Percentiles rank a stretch among this genome's conserved stretches.
Conservation (phyloP, 2,113 vertebrate genomes). For the Ramphastos sulfuratus region DNA sequence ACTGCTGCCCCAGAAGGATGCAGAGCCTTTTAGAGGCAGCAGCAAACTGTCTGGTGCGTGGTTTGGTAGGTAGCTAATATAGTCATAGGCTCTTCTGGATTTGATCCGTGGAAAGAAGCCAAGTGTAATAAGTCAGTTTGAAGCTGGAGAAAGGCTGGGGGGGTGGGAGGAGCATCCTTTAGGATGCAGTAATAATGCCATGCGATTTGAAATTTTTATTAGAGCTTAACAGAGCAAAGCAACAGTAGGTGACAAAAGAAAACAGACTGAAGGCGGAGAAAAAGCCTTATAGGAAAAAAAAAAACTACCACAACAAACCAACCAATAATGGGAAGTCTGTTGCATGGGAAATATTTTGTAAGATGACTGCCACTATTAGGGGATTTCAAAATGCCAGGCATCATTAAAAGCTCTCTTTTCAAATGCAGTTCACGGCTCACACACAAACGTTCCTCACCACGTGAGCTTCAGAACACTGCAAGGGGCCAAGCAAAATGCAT, state of each 20-base stretch:
- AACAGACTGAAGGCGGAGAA: slow-evolving; percentile 29
- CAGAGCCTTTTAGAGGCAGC: slow-evolving; percentile 13
- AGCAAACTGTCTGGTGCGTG: background rate
- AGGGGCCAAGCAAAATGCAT: slow-evolving; percentile 58
- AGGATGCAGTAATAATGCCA: slow-evolving; percentile 24
- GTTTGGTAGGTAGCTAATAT: slow-evolving; percentile 24
- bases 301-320: too few relatives aligned
- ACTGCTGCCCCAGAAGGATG: background rate
- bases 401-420: slow-evolving; percentile 71
- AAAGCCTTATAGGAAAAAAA: background rate
- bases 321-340: slow-evolving; percentile 6
- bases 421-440: slow-evolving; percentile 57
- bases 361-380: slow-evolving; percentile 52
- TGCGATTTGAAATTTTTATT: slow-evolving; percentile 54
- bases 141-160: slow-evolving; percentile 30
- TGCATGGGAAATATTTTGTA: slow-evolving; percentile 62
- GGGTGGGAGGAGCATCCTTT: slow-evolving; percentile 40
- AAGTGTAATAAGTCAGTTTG: slow-evolving; percentile 58
- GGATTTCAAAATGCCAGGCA: slow-evolving; percentile 43
- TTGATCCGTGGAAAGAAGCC: slow-evolving; percentile 31
- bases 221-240: slow-evolving; percentile 53
- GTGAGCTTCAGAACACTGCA: slow-evolving; percentile 52
- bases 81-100: slow-evolving; percentile 23
- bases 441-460: slow-evolving; percentile 54
- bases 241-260: slow-evolving; percentile 59